Evolutionary conservation across 2,113 vertebrate species (phyloP).

Genomic region (Megalops atlanticus): DNA sequence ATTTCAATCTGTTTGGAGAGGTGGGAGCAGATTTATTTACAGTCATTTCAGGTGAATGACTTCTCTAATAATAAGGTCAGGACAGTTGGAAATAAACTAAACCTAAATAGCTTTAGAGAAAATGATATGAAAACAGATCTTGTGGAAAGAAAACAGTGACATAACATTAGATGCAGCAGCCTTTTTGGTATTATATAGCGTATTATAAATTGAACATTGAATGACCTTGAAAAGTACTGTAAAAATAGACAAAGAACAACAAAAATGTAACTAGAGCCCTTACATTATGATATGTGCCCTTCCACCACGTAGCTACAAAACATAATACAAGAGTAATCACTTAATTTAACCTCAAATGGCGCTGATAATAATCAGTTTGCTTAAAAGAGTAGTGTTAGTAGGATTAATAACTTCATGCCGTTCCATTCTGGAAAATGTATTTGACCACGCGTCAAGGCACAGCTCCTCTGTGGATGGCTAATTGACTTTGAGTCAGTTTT

Average conservation of each 20-base stretch:
- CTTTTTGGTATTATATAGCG: background rate
- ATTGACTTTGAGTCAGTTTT: constrained; percentile 29
- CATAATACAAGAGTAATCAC: background rate
- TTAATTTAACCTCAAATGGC: background rate
- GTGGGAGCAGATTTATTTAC: background rate
- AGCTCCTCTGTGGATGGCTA: constrained; percentile 15
- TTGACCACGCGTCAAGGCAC: constrained; percentile 6
- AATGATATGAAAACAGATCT: background rate
- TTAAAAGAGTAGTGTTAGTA: background rate
- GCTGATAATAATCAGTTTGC: background rate
- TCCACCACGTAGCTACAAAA: background rate
- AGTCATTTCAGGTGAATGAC: constrained; percentile 33
- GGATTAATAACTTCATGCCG: background rate
- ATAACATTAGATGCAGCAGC: background rate
- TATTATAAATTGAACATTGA: constrained; percentile 17
- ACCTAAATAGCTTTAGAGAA: constrained; percentile 11
- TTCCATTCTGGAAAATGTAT: background rate
- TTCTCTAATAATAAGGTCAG: constrained; percentile 48
- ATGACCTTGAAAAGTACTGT: background rate
- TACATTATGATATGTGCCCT: background rate
- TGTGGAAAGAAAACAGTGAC: background rate
- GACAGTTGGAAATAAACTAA: constrained; percentile 50
- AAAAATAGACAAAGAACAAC: background rate
- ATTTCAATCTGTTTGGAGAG: background rate
- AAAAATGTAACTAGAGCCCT: background rate